Percentiles rank a stretch among this genome's conserved stretches.
phyloP scores from a whole-genome alignment of 2,113 vertebrate genomes.

The Grammatotria lemairii region DNA sequence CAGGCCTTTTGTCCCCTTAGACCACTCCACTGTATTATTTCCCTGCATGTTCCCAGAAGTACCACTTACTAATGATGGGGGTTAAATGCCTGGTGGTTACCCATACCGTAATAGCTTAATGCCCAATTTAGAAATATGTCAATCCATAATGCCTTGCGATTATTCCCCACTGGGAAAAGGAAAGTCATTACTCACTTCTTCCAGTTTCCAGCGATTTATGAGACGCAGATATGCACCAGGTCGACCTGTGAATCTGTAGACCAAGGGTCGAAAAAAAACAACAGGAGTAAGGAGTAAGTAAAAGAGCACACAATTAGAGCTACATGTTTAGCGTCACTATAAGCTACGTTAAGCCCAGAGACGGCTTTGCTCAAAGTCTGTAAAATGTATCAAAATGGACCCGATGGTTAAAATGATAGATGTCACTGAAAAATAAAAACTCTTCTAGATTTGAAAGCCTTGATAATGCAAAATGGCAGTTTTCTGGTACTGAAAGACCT shows the following conservation, averaged over 20 bases:
- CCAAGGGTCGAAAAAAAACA: background rate
- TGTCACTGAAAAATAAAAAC: background rate
- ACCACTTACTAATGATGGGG: background rate
- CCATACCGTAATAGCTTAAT: background rate
- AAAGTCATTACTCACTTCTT: conserved; percentile 78
- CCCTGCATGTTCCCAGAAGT: conserved; percentile 18
- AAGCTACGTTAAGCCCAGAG: background rate
- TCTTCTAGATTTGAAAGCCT: background rate
- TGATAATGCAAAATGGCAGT: background rate
- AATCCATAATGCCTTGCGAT: conserved; percentile 9
- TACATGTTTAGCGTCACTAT: background rate
- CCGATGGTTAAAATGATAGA: background rate
- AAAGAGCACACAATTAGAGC: background rate
- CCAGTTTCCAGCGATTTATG: conserved; percentile 91
- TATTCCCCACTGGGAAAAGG: background rate
- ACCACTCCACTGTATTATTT: conserved; percentile 7
- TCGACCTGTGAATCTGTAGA: conserved; percentile 87
- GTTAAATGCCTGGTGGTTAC: background rate
- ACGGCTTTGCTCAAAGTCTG: background rate
- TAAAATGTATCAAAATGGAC: background rate
- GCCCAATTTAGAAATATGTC: background rate
- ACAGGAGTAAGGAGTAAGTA: background rate
- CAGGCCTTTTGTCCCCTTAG: background rate
- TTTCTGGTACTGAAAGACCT: background rate
- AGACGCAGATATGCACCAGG: conserved; percentile 90